phyloP scores from a whole-genome alignment of 2,113 vertebrate species.

The Oplegnathus fasciatus region DNA sequence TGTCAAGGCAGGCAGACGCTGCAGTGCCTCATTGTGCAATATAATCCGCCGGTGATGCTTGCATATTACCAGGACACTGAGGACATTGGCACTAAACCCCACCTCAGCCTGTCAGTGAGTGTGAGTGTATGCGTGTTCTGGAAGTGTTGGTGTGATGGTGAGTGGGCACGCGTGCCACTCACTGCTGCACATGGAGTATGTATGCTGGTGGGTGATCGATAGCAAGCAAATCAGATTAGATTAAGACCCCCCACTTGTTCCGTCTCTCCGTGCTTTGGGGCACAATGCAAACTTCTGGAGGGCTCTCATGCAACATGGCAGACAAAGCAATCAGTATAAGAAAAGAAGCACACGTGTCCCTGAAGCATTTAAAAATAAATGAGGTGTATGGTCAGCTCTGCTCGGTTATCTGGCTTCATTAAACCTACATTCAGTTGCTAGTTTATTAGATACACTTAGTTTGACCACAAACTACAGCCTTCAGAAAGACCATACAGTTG shows the following conservation, averaged over 20 bases:
- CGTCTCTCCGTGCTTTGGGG: not conserved
- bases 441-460: not conserved
- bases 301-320: not conserved
- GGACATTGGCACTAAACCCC: constrained; percentile 77
- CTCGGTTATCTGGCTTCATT: not conserved
- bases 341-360: not conserved
- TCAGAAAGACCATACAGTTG: too few species aligned
- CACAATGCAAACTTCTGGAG: not conserved
- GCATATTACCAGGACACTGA: constrained; percentile 82
- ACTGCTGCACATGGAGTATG: not conserved
- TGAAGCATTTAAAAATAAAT: too few species aligned
- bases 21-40: constrained; percentile 83
- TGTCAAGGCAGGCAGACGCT: constrained; percentile 81
- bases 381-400: too few species aligned
- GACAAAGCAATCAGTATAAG: not conserved
- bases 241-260: not conserved
- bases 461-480: not conserved
- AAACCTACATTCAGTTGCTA: not conserved
- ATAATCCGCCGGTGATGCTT: constrained; percentile 79
- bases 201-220: not conserved
- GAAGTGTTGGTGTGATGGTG: constrained; percentile 26
- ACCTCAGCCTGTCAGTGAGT: constrained; percentile 37
- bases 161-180: not conserved
- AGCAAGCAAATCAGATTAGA: constrained; percentile 20
- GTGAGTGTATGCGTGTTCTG: constrained; percentile 8